Base-by-base conservation (phyloP, 1,140 invertebrate genomes). In the Centruroides vittatus region DNA sequence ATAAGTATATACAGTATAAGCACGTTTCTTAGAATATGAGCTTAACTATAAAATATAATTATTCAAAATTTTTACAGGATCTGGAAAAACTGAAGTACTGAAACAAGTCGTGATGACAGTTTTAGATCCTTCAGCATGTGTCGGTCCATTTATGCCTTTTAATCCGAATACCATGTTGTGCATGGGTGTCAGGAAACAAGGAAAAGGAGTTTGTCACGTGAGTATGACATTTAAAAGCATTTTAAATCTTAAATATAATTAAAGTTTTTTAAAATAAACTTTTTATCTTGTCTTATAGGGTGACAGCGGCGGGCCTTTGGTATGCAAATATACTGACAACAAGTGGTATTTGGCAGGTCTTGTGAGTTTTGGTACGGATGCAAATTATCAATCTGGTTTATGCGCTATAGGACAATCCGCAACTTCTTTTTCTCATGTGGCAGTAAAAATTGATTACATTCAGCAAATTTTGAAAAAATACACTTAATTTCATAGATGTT, bases 301-400 rank as follows among this genome's bases (percentile, higher is more conserved):
- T 34, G 86, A 88, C 66, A 86, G 85, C 3, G 83, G 83, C 1
- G 82, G 82, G 0, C 81, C 83, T 1, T 61, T 85, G 23, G 76
- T 81, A 35, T 64, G 75, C 35, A 48, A 60, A 46, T 5, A 8
- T 47, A 35, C 5, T 12, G n/a, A 36, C 3, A 23, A 50, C 35
- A 46, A 59, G 13, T 63, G 62, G 62, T 34, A 57, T 8, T 11
- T 57, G 5, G 23, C 53, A 35, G 62, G 62, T 5, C 49, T 58
- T 5, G 58, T 57, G 13, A 63, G 62, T 12, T 51, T 46, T 4
- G 61, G 56, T 35, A 54, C 61, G 6, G 57, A 57, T 7, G 55
- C 48, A 11, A 59, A 55, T 23, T 12, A 49, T 4, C 41, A 47
- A 51, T 41, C 35, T 35, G 61, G 57, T 12, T 50, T 62, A 5